phyloP scores from a whole-genome alignment of 2,888 invertebrate species.

The Trimorus sp. region DNA sequence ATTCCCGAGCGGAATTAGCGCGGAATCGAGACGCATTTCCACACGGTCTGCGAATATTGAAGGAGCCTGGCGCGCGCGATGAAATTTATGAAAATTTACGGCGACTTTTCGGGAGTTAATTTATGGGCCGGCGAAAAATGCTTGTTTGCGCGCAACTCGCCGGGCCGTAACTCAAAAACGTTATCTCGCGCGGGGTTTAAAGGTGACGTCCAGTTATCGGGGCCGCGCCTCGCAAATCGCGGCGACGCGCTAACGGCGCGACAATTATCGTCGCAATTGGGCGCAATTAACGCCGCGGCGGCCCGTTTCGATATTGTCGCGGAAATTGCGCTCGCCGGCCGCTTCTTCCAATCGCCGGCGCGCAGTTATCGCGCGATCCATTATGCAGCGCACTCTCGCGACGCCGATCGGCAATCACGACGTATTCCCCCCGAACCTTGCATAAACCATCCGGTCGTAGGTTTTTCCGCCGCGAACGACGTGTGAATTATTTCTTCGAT shows the following conservation, averaged over 20 bases:
- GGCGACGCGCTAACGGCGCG: conserved; percentile 53
- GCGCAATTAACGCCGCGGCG: conserved; percentile 59
- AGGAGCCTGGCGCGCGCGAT: background rate
- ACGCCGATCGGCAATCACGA: conserved; percentile 18
- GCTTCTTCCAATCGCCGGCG: conserved; percentile 43
- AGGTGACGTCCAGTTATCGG: too few relatives aligned
- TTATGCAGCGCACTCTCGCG: too few relatives aligned
- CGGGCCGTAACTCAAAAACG: too few relatives aligned
- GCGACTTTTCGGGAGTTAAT: too few relatives aligned
- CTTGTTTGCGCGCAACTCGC: too few relatives aligned
- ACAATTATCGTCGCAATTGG: conserved; percentile 62
- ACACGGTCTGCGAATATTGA: conserved; percentile 33
- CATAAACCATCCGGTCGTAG: too few relatives aligned
- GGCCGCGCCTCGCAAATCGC: conserved; percentile 24
- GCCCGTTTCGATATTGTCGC: conserved; percentile 51
- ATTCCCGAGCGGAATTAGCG: conserved; percentile 26
- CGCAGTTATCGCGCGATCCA: background rate
- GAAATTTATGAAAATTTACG: too few relatives aligned
- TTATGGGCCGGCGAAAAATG: too few relatives aligned
- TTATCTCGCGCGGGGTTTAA: too few relatives aligned
- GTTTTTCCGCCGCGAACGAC: too few relatives aligned
- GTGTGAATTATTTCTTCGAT: too few relatives aligned
- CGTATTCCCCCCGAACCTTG: background rate
- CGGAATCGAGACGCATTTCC: conserved; percentile 24
- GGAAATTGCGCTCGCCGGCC: conserved; percentile 54